Evolutionary conservation across 2,888 invertebrate species (phyloP), one percentile per base, ranked within the genome.

Genomic region (Nycteola revayana): DNA sequence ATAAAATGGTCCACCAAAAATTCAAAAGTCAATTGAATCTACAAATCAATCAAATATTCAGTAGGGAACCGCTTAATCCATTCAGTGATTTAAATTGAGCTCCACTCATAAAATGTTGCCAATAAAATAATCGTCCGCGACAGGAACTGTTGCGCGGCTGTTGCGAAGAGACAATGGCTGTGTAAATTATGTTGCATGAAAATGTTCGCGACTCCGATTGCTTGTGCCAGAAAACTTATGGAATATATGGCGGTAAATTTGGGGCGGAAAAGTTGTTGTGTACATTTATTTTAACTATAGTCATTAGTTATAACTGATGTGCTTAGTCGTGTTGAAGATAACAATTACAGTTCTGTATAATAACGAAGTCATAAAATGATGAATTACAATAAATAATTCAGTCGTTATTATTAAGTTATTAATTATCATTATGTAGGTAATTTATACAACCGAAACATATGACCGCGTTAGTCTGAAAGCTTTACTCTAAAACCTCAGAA

Each of bases 121-220:
- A 41, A 55, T 55, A 49, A 52, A 48, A 52, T 35, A 25, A 28
- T 35, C 11, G 35, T 17, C 22, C 22, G 28, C 39, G 42, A 50
- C 55, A 66, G 66, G 69, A 72, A 73, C 72, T 65, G 73, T 70
- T 75, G 65, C 49, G 37, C 45, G 46, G 51, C 47, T 42, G 46
- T 42, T 36, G 40, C 44, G 39, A 54, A 57, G 45, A 63, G 60
- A 65, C 60, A 65, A 66, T 56, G 39, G 50, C 40, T 61, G 66
- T 66, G 63, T 74, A 67, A 75, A 72, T 75, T 72, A 65, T 65
- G 39, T 35, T 34, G 59, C 57, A 67, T 66, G 68, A 73, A 78
- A 75, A 71, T 60, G 56, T 60, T 62, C 49, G 60, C 52, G 59
- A 62, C 64, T 54, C 59, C 49, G 57, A 64, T 67, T 59, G 66